phyloP scores from a whole-genome alignment of 2,797 vertebrate species.

The Pampus argenteus region DNA sequence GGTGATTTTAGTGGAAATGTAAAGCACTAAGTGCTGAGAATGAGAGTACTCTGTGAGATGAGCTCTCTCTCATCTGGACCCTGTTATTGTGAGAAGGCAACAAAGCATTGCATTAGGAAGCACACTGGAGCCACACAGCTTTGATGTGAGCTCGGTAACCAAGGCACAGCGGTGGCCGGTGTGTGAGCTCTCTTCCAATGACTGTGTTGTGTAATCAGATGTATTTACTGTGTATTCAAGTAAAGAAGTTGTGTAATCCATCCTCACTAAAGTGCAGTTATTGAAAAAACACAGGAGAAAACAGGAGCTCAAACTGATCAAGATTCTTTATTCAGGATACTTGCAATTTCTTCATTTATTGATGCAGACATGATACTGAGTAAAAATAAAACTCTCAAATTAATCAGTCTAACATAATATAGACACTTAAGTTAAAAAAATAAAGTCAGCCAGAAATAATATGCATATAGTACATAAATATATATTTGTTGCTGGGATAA shows the following conservation, averaged over 20 bases:
- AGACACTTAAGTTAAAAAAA: conserved; percentile 20
- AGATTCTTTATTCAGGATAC: conserved; percentile 65
- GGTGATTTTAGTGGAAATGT: conserved; percentile 86
- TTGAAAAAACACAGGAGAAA: conserved; percentile 48
- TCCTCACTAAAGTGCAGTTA: conserved; percentile 71
- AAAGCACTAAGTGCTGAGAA: conserved; percentile 84
- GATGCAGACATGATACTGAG: conserved; percentile 16
- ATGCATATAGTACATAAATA: conserved; percentile 27
- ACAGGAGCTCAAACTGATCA: conserved; percentile 62
- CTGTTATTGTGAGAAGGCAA: conserved; percentile 86
- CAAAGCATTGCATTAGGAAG: conserved; percentile 86
- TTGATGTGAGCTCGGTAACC: conserved; percentile 85
- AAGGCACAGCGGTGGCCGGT: conserved; percentile 78
- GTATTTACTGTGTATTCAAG: conserved; percentile 82
- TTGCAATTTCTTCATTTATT: conserved; percentile 53
- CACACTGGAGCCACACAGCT: conserved; percentile 81
- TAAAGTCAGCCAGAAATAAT: conserved; percentile 26
- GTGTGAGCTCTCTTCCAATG: conserved; percentile 82
- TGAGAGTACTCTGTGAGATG: conserved; percentile 78
- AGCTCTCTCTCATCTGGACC: conserved; percentile 84
- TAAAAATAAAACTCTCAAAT: conserved; percentile 46
- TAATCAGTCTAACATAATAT: conserved; percentile 32
- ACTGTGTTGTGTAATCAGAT: conserved; percentile 84
- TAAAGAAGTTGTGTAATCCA: conserved; percentile 80
- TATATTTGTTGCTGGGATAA: conserved; percentile 19